Conservation (phyloP, 1,140 invertebrate species). For the Gryllus bimaculatus region DNA sequence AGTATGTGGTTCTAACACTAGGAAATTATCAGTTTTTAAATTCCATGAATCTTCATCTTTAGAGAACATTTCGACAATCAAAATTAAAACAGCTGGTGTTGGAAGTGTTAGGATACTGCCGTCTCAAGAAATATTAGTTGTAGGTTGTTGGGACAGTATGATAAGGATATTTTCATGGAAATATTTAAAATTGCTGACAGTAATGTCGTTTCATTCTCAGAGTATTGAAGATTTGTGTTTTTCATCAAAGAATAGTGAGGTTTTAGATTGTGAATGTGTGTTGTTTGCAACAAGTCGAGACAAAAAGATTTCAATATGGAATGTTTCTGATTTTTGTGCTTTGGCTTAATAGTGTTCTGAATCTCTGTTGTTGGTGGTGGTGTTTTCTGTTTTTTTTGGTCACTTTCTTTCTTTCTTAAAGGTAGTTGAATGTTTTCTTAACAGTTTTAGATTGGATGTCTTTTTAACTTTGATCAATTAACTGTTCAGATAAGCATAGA, state of each 20-base stretch:
- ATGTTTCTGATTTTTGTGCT: background rate
- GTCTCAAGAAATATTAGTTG: background rate
- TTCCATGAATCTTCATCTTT: background rate
- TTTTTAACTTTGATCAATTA: too few relatives aligned
- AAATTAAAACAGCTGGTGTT: background rate
- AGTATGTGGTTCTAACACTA: background rate
- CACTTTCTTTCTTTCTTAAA: too few relatives aligned
- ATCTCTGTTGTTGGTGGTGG: background rate
- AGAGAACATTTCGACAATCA: background rate
- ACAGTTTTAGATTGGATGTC: too few relatives aligned
- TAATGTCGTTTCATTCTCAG: background rate
- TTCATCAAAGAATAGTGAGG: background rate
- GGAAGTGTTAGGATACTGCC: background rate
- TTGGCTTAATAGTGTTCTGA: too few relatives aligned
- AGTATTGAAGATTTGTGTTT: background rate
- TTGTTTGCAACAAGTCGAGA: background rate
- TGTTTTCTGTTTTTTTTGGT: too few relatives aligned
- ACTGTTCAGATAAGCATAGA: too few relatives aligned
- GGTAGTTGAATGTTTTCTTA: too few relatives aligned
- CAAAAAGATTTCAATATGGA: background rate
- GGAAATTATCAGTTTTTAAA: background rate
- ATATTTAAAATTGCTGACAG: background rate
- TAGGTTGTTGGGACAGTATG: background rate
- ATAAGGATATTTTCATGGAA: background rate
- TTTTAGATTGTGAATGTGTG: background rate